These are phyloP conservation scores for Eospalax fontanierii DNA, from an alignment of 2,797 vertebrate species.

Conservation along the genomic window DNA sequence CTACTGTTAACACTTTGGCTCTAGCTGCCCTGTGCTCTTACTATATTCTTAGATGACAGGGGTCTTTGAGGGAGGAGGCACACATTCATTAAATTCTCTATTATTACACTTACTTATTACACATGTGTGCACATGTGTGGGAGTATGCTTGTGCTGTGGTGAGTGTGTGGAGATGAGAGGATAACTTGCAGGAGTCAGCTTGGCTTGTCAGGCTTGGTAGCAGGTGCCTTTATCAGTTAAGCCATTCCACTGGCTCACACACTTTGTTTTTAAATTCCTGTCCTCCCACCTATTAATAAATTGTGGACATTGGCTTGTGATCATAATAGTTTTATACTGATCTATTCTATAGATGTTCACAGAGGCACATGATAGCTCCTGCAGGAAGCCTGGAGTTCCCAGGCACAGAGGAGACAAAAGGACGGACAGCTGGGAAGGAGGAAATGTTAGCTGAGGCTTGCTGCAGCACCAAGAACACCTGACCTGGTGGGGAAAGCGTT, in stretches of 20 bases:
- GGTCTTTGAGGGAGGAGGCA: neutral
- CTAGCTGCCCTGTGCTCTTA: too few relatives aligned
- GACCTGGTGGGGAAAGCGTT: too few relatives aligned
- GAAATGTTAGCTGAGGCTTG: neutral
- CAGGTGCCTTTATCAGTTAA: too few relatives aligned
- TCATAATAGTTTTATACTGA: neutral
- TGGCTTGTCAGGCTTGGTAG: too few relatives aligned
- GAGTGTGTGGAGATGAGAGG: too few relatives aligned
- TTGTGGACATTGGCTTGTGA: neutral
- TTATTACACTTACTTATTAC: too few relatives aligned
- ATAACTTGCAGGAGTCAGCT: too few relatives aligned
- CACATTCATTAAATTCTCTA: too few relatives aligned
- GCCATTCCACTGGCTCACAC: neutral
- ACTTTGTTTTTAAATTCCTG: conserved; percentile 6
- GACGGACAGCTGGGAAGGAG: neutral
- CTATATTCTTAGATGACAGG: neutral
- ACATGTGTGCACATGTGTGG: too few relatives aligned
- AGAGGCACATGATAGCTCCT: neutral
- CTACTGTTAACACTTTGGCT: too few relatives aligned
- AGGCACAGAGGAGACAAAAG: neutral
- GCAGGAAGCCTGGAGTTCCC: too few relatives aligned
- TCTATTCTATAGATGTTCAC: neutral
- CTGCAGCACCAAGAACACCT: neutral
- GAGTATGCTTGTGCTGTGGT: too few relatives aligned
- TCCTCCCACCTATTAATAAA: neutral